Conservation (phyloP, 2,113 vertebrate species). For the Pungitius pungitius region DNA sequence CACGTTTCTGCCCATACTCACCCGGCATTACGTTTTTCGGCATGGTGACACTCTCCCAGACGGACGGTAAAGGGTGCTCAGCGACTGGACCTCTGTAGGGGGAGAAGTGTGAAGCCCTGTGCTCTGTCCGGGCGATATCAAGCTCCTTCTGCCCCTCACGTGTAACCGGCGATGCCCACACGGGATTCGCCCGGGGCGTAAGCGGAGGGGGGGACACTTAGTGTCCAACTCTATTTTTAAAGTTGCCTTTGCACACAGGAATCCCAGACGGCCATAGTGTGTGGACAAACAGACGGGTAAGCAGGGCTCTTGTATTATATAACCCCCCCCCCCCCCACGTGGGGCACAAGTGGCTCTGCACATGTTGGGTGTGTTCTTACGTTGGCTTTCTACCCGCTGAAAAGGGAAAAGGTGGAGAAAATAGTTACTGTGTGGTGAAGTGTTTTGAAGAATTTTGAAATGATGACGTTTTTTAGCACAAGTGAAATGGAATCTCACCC, state of each 20-base stretch:
- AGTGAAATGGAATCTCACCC: background rate
- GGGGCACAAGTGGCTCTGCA: conserved; percentile 6
- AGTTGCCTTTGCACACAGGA: conserved; percentile 37
- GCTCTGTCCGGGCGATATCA: conserved; percentile 65
- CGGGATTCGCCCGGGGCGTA: conserved; percentile 43
- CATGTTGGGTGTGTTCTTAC: conserved; percentile 1
- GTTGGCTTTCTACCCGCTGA: background rate
- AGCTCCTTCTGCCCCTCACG: conserved; percentile 50
- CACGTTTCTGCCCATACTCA: conserved; percentile 74
- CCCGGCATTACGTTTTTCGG: conserved; percentile 82
- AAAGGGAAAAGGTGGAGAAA: background rate
- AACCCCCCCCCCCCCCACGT: conserved; percentile 29
- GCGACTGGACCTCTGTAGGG: conserved; percentile 51
- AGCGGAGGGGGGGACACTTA: conserved; percentile 39
- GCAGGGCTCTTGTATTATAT: conserved; percentile 29
- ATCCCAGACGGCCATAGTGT: conserved; percentile 30
- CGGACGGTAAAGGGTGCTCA: conserved; percentile 53
- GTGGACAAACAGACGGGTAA: conserved; percentile 44
- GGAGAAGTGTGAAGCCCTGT: conserved; percentile 61
- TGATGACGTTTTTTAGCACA: background rate
- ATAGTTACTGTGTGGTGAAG: background rate
- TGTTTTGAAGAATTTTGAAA: background rate
- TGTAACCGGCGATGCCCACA: conserved; percentile 73
- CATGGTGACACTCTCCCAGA: conserved; percentile 76
- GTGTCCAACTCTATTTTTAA: conserved; percentile 77